These are phyloP conservation scores for Aptenodytes patagonicus DNA, from an alignment of 2,113 vertebrate genomes.

Conservation along the genomic window DNA sequence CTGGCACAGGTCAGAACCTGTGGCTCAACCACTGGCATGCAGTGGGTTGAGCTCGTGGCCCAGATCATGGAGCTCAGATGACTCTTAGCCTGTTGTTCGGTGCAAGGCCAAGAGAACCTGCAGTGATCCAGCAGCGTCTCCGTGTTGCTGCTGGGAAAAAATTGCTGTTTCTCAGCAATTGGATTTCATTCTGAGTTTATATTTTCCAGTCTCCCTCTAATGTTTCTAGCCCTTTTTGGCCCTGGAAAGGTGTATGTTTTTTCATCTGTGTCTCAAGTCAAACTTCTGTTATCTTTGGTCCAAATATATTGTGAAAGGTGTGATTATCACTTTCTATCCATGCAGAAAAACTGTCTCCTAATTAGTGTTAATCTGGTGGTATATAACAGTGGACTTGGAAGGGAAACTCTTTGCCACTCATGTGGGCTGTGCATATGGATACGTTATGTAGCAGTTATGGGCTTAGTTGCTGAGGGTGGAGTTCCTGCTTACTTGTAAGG, in stretches of 20 bases:
- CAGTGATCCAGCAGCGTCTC: background rate
- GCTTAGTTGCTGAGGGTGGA: background rate
- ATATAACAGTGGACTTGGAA: background rate
- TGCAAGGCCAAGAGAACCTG: background rate
- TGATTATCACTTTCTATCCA: background rate
- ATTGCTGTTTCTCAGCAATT: accelerated
- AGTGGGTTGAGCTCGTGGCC: accelerated
- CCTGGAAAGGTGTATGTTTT: background rate
- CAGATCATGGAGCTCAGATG: accelerated
- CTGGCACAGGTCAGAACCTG: too few relatives aligned
- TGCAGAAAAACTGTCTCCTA: background rate
- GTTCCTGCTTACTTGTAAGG: background rate
- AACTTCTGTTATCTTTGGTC: background rate
- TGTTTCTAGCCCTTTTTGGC: background rate
- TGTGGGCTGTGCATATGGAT: background rate
- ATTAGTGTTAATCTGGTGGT: background rate
- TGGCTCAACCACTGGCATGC: background rate
- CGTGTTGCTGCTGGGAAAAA: accelerated
- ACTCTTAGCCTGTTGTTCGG: accelerated
- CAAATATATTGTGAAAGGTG: background rate
- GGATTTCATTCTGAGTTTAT: background rate
- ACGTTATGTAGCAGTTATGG: background rate
- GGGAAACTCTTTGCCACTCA: background rate
- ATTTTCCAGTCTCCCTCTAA: background rate
- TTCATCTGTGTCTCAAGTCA: background rate